Percentiles rank a stretch among this genome's conserved stretches.
Conservation (phyloP, 1,140 invertebrate species). For the Ladona fulva region DNA sequence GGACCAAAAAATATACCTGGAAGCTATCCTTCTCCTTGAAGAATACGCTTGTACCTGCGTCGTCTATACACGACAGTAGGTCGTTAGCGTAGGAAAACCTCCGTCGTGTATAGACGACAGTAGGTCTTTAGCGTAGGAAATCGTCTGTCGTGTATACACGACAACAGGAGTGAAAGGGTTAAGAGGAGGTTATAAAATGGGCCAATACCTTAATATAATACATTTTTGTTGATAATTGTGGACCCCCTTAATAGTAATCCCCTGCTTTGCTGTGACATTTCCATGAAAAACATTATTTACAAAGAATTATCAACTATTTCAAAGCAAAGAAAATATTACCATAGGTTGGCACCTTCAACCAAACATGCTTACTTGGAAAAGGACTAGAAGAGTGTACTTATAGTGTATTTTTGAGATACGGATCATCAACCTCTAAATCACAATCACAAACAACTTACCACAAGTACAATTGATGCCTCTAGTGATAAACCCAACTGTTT, state of each 20-base stretch:
- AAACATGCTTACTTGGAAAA: not conserved
- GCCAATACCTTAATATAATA: not conserved
- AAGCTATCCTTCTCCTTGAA: too few species aligned
- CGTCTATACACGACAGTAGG: too few species aligned
- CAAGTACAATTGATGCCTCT: not conserved
- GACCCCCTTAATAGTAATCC: not conserved
- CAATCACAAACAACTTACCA: not conserved
- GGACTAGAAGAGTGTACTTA: not conserved
- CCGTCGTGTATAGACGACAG: too few species aligned
- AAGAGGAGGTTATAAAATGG: too few species aligned
- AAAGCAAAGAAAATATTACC: not conserved
- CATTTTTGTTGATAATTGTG: not conserved
- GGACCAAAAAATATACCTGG: too few species aligned
- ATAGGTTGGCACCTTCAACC: not conserved
- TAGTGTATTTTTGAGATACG: not conserved
- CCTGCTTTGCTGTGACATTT: not conserved
- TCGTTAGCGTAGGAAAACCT: too few species aligned
- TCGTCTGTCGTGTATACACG: too few species aligned
- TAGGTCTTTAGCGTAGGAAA: too few species aligned
- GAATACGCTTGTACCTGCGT: too few species aligned
- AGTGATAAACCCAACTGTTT: not conserved
- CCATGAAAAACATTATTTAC: not conserved
- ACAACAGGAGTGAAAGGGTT: too few species aligned
- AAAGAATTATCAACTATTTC: not conserved
- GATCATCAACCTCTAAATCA: not conserved